Conservation (phyloP, 2,797 vertebrate species). For the Sebastes cheni region DNA sequence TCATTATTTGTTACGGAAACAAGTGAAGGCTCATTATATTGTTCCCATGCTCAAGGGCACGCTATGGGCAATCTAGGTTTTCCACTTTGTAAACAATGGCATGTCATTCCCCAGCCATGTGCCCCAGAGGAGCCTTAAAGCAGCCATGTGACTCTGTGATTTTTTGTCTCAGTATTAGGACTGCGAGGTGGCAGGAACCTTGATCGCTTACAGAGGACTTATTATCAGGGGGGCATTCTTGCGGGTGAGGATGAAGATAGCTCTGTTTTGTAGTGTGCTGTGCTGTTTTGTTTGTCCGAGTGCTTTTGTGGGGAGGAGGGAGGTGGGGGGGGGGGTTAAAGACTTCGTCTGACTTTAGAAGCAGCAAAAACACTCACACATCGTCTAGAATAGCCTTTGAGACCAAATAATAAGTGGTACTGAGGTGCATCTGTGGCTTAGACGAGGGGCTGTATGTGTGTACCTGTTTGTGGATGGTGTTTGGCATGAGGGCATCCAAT, state of each 20-base stretch:
- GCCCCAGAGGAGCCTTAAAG: slow-evolving; percentile 57
- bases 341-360: background rate
- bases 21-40: slow-evolving; percentile 57
- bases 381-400: background rate
- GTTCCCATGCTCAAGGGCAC: slow-evolving; percentile 67
- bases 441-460: slow-evolving; percentile 48
- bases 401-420: background rate
- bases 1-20: slow-evolving; percentile 36
- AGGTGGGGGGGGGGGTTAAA: background rate
- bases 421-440: slow-evolving; percentile 29
- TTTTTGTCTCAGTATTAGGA: slow-evolving; percentile 84
- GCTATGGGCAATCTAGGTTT: slow-evolving; percentile 68
- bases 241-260: slow-evolving; percentile 79
- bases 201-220: slow-evolving; percentile 84
- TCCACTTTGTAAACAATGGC: slow-evolving; percentile 68
- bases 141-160: slow-evolving; percentile 74
- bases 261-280: slow-evolving; percentile 74
- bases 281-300: slow-evolving; percentile 67
- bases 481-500: slow-evolving; percentile 50
- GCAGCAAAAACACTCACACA: background rate
- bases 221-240: slow-evolving; percentile 82
- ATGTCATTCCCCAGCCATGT: slow-evolving; percentile 70
- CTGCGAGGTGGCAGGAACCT: slow-evolving; percentile 81
- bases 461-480: slow-evolving; percentile 62
- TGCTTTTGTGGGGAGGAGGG: slow-evolving; percentile 48